These are phyloP conservation scores for Atopsyche davidsoni DNA, from an alignment of 1,140 invertebrate species.

Conservation along the genomic window DNA sequence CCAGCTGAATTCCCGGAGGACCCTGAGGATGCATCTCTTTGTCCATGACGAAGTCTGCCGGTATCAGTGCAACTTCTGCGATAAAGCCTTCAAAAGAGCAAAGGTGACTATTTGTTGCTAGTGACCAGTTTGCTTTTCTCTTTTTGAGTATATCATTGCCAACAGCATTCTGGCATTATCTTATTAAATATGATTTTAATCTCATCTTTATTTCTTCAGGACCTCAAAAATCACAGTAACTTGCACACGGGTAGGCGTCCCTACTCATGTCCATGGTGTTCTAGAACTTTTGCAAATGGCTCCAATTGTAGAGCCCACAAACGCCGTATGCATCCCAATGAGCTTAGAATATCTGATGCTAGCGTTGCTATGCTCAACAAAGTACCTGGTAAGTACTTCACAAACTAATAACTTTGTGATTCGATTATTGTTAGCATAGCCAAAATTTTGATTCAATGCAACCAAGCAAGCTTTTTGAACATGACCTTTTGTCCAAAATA, in stretches of 20 bases:
- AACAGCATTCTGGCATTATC: not conserved
- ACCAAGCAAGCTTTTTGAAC: too few relatives aligned
- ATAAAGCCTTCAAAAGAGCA: conserved; percentile 28
- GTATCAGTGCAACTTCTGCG: conserved; percentile 29
- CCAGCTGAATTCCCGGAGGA: conserved; percentile 42
- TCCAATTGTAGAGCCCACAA: conserved; percentile 31
- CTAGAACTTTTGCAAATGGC: conserved; percentile 28
- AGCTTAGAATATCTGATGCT: conserved; percentile 30
- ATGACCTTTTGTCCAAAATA: too few relatives aligned
- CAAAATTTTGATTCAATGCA: too few relatives aligned
- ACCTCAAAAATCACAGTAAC: conserved; percentile 30
- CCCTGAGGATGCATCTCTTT: conserved; percentile 43
- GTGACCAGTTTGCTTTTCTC: not conserved
- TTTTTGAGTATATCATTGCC: not conserved
- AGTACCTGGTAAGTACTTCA: conserved; percentile 21
- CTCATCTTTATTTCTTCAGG: conserved; percentile 22
- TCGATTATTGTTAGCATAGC: too few relatives aligned
- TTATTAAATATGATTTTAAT: not conserved
- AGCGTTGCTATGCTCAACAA: conserved; percentile 26
- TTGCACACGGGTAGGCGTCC: conserved; percentile 28
- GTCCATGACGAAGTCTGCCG: conserved; percentile 35
- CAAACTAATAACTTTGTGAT: not conserved
- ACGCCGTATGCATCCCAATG: conserved; percentile 29
- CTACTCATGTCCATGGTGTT: conserved; percentile 29
- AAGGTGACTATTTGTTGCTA: conserved; percentile 12